Percentiles rank a stretch among this genome's conserved stretches.
Conservation (phyloP, 2,113 vertebrate species). For the Oophaga pumilio region DNA sequence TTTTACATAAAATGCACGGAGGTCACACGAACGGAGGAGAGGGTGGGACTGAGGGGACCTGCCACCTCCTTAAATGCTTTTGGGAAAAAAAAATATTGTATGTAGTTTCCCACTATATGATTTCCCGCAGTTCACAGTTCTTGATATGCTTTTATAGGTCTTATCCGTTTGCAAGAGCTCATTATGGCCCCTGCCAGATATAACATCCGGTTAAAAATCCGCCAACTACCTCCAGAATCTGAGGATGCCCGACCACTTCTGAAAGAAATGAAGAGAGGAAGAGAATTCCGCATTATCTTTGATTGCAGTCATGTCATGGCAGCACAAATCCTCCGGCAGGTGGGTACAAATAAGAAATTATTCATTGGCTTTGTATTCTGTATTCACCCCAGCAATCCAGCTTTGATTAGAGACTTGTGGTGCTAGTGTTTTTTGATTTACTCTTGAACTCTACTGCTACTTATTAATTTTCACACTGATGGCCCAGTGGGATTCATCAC, state of each 20-base stretch:
- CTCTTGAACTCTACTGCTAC: neutral
- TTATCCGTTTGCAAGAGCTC: conserved; percentile 95
- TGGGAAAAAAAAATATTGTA: too few species aligned
- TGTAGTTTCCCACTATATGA: neutral
- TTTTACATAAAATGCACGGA: too few species aligned
- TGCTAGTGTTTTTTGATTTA: conserved; percentile 18
- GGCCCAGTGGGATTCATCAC: conserved; percentile 43
- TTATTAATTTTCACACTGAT: conserved; percentile 32
- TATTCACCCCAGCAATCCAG: neutral
- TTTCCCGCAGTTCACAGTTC: neutral
- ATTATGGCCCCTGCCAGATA: conserved; percentile 97
- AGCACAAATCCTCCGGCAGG: conserved; percentile 96
- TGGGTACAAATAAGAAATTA: conserved; percentile 60
- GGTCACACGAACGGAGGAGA: too few species aligned
- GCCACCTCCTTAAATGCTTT: too few species aligned
- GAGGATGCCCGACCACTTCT: conserved; percentile 89
- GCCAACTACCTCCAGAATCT: conserved; percentile 90
- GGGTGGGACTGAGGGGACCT: too few species aligned
- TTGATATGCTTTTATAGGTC: conserved; percentile 74
- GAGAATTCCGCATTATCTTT: conserved; percentile 98
- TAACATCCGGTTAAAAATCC: conserved; percentile 97
- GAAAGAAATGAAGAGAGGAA: conserved; percentile 96
- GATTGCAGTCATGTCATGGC: conserved; percentile 96
- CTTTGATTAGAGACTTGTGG: neutral
- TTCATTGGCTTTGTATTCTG: neutral